Evolutionary conservation across 2,797 vertebrate species (phyloP).

Genomic region (Todus mexicanus): DNA sequence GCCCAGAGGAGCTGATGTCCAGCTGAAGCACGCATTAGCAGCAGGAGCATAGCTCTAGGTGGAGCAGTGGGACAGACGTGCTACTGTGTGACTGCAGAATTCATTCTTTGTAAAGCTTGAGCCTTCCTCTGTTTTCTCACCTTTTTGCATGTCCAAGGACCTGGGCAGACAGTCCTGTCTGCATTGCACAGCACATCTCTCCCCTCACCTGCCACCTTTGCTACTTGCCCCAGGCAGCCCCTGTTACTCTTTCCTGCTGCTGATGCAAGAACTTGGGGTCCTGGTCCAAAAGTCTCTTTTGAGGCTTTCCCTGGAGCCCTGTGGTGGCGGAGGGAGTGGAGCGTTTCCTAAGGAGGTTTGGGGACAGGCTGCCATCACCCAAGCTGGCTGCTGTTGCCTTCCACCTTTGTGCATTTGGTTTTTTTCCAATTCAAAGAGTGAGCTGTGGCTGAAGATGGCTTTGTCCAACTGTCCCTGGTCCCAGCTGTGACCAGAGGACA

Average conservation of each 20-base stretch:
- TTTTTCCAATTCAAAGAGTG: too few relatives aligned
- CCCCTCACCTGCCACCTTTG: not conserved
- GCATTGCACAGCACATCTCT: not conserved
- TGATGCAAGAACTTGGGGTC: not conserved
- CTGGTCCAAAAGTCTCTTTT: not conserved
- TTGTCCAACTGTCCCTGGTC: too few relatives aligned
- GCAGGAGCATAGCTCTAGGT: not conserved
- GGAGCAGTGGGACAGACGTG: rapidly evolving
- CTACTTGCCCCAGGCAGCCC: not conserved
- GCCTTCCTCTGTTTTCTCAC: not conserved
- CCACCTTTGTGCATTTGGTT: too few relatives aligned
- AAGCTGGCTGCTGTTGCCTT: too few relatives aligned
- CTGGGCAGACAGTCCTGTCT: not conserved
- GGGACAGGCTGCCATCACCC: not conserved
- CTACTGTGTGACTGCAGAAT: not conserved
- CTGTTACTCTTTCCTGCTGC: not conserved
- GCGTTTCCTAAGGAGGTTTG: not conserved
- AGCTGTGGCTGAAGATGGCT: too few relatives aligned
- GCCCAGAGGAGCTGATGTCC: not conserved
- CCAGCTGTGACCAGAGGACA: too few relatives aligned
- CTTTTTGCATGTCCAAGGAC: not conserved
- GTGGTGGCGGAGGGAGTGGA: not conserved
- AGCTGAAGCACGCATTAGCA: not conserved
- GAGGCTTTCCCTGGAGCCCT: not conserved
- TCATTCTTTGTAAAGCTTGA: not conserved